Percentiles rank a stretch among this genome's conserved stretches.
Conservation (phyloP, 2,113 vertebrate species). For the Austrofundulus limnaeus region DNA sequence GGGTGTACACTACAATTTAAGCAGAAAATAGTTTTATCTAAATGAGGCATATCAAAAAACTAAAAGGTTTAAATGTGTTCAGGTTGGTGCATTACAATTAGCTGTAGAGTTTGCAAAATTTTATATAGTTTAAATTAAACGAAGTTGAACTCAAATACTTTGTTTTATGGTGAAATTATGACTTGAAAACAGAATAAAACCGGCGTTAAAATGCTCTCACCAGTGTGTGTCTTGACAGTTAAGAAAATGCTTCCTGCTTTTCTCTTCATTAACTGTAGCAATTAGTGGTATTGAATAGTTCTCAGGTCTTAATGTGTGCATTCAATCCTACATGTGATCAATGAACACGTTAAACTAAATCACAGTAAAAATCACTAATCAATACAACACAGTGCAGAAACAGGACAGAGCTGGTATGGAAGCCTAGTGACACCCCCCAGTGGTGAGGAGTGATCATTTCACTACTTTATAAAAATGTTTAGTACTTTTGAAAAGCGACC, state of each 20-base stretch:
- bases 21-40: no score
- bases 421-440: conserved; percentile 27
- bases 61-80: no score
- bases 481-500: background rate
- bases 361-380: conserved; percentile 42
- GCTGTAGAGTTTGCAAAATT: no score
- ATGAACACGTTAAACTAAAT: conserved; percentile 34
- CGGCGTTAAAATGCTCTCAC: background rate
- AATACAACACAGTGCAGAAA: conserved; percentile 25
- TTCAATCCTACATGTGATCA: conserved; percentile 15
- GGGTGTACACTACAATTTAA: no score
- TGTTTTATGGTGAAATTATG: no score
- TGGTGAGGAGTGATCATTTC: conserved; percentile 2
- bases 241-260: background rate
- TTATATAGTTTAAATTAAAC: no score
- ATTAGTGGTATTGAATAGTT: conserved; percentile 39
- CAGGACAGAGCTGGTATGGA: no score
- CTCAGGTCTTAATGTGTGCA: conserved; percentile 22
- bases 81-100: no score
- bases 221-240: no score
- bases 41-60: no score
- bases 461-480: background rate
- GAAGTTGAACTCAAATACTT: no score
- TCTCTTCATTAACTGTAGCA: conserved; percentile 18
- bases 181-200: background rate